Base-by-base conservation (phyloP, 2,797 vertebrate genomes). In the Mareca strepera region DNA sequence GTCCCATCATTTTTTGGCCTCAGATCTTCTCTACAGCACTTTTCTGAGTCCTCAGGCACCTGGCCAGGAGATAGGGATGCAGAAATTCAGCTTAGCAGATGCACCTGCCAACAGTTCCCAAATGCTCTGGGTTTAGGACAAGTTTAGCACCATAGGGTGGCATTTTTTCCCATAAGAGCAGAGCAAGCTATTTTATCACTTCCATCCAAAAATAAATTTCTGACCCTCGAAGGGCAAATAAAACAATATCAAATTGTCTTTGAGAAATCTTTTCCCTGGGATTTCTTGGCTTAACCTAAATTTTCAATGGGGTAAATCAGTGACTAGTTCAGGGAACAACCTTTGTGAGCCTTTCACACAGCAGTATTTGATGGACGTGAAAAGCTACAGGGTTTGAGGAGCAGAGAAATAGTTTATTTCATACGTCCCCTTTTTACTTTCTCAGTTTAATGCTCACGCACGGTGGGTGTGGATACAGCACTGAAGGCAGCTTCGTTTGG, bases 91-190 rank as follows among this genome's bases (percentile, higher is more conserved):
- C 9, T 5, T 3, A 55, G 66, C 11, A 76, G 8, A 50, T 39
- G 22, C 1, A 1, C 18, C 20, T 64, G 70, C 60, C 0, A 0
- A n/a, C 26, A 66, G 35, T 29, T 46, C 56, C 33, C 50, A 64
- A 29, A 58, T 43, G 9, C 14, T 46, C 6, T 0, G 1, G 16
- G 6, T 90, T 80, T 56, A 66, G 64, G 26, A 66, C 12, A 56
- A 46, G 3, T 29, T 91, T 72, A 52, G 29, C 50, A 28, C 31
- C 13, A 39, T 0, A 21, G 28, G 31, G 23, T 77, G 28, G 23
- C 11, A 15, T 50, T 72, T 64, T 82, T 60, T 66, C 46, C 41
- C 53, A 11, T 46, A 62, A 41, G 4, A 72, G 52, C 8, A n/a
- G 46, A 68, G n/a, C 31, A 62, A 60, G 20, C 37, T 23, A 21